Conservation (phyloP, 2,797 vertebrate genomes). For the Rhinella marina region DNA sequence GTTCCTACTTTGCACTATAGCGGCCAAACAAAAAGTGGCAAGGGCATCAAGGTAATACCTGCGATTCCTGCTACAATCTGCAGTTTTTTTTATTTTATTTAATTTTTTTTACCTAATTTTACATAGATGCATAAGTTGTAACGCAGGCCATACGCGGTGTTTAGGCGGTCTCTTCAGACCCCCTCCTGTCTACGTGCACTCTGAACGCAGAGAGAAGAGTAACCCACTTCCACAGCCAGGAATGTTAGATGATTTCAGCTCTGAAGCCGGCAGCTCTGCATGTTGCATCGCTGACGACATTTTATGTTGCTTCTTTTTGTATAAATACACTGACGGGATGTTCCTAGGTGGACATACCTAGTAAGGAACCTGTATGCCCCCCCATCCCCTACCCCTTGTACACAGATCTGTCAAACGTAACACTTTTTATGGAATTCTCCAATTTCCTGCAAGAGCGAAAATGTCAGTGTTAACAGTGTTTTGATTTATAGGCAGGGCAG, state of each 20-base stretch:
- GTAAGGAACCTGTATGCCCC: neutral
- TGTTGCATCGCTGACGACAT: neutral
- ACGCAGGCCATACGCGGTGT: too few relatives aligned
- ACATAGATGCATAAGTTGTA: too few relatives aligned
- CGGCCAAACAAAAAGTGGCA: neutral
- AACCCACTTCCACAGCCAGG: too few relatives aligned
- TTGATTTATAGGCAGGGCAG: conserved; percentile 26
- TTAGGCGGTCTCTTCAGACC: too few relatives aligned
- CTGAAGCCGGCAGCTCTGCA: neutral
- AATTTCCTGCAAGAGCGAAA: conserved; percentile 41
- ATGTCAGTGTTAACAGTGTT: conserved; percentile 38
- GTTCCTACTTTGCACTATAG: neutral
- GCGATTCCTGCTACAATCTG: neutral
- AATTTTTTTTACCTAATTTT: too few relatives aligned
- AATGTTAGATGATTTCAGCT: neutral
- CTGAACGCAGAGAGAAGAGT: too few relatives aligned
- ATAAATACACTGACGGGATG: neutral
- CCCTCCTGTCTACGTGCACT: too few relatives aligned
- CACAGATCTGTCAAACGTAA: neutral
- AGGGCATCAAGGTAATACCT: neutral
- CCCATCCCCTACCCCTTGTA: neutral
- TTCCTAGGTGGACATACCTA: neutral
- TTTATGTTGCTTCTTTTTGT: neutral
- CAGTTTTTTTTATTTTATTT: too few relatives aligned
- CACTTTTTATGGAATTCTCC: conserved; percentile 45